Evolutionary conservation across 2,888 invertebrate genomes (phyloP), one percentile per base, ranked within the genome.

Genomic region (Acanthococcus lagerstroemiae): DNA sequence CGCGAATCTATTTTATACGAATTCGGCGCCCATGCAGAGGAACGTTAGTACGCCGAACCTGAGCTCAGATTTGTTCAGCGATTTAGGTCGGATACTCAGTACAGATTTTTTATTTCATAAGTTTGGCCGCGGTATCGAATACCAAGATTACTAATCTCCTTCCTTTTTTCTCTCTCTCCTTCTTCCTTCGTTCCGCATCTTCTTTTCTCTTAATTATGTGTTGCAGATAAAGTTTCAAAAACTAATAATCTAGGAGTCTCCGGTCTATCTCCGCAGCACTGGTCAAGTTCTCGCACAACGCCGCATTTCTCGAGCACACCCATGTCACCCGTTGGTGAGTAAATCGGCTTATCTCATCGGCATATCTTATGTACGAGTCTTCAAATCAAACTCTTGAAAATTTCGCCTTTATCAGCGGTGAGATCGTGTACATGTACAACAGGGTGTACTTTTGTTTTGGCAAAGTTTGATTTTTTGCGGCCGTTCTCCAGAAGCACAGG

Each of bases 1-100:
- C 1, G 37, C 21, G 7, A 19, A 30, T 37, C 45, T 17, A 30
- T 66, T 66, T 17, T 27, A 25, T 3, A 54, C 45, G 22, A 56
- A 56, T 30, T 22, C 45, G 46, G 26, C 65, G 1, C 57, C 70
- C 48, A 73, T 80, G 19, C 78, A 78, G 1, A 72, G 78, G 63
- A 78, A 78, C 70, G 75, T 78, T n/a, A 79, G 78, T 71, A 80
- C 76, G 68, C 80, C 76, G 70, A 82, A 74, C 78, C 81, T 72
- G 76, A 80, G 73, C 73, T 80, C 71, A 70, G 89, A 90, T 76
- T 87, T 89, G 4, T 89, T 90, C 74, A 84, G 86, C 1, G 88
- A 87, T 73, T 79, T 90, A 26, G 84, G 83, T 74, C 72, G 74
- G 54, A 27, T 45, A 69, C 72, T 73, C 66, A 24, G 4, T 55